Evolutionary conservation across 2,888 invertebrate species (phyloP), one percentile per base, ranked within the genome.

Genomic region (Cryptophagus acutangulus): DNA sequence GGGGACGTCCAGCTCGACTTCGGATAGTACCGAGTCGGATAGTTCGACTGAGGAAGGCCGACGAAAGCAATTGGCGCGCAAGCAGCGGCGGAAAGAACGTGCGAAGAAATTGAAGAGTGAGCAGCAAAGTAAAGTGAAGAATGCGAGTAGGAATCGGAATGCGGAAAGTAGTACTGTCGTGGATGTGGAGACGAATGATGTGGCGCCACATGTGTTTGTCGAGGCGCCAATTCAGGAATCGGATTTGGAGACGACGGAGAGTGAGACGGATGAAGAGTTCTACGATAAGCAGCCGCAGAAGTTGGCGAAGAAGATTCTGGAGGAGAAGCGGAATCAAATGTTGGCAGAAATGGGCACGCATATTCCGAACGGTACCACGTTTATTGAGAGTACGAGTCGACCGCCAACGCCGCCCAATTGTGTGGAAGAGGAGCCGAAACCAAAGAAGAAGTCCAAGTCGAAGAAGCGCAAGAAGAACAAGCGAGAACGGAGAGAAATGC

Each of bases 261-360:
- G 87, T 34, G 87, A 87, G 48, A 88, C 88, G 0, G 89, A 89
- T 65, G 89, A 89, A 70, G 89, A 89, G 54, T 89, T 89, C 66
- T 90, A 89, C 62, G 89, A 90, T 62, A 79, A 86, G 56, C 79
- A 87, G 66, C 89, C 89, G 0, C 86, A 87, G 55, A 76, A 75
- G 57, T 66, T 84, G 44, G 86, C 84, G 1, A 83, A 76, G 49
- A 84, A 86, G 62, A 55, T 86, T 38, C 65, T 86, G 33, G 81
- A 81, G 8, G 85, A 87, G 58, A 88, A 87, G 63, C 77, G 85
- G 2, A 82, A 81, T 52, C 81, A 82, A 49, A 62, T 84, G 38
- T 64, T 84, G 61, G 79, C 82, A 1, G 76, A 79, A 2, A 74
- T 78, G 4, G 78, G 78, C 1, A 78, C 82, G 0, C 76, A 50